Base-by-base conservation (phyloP, 2,113 vertebrate species). In the Equus przewalskii region DNA sequence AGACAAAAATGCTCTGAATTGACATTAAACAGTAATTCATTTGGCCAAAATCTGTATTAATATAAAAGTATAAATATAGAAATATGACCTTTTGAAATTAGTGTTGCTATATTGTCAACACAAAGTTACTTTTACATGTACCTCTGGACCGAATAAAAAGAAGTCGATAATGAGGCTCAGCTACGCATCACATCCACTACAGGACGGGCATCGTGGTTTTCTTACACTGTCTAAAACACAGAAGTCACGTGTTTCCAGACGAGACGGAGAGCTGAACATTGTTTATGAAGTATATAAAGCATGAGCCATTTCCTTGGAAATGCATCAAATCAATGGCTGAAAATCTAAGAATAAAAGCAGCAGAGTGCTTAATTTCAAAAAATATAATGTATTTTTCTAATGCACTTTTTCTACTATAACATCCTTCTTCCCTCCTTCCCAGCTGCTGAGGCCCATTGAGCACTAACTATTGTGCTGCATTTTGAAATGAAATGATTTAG, bases 321-420 rank as follows among this genome's bases (percentile, higher is more conserved):
- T 89, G 4, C 10, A 72, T 96, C 51, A 97, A 97, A 76, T 36
- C 18, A 30, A 64, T 1, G 2, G 0, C 28, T 78, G 89, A 94
- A 96, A n/a, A 49, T 54, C 4, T 76, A 51, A 79, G 18, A 72
- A 41, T 28, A 88, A 97, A 97, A 93, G 6, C 94, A 76, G 12
- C 28, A n/a, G 19, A 14, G 12, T 36, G 3, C 7, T n/a, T 60
- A 75, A 88, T 83, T 69, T 93, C 64, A 76, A 16, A 69, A 89
- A 78, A 72, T 54, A 60, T 10, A 58, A 28, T 51, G 19, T 41
- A 64, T 82, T 62, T 78, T 73, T 93, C 78, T 67, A 46, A 73
- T 62, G 41, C 0, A 1, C 11, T 86, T 44, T 28, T 97, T 14
- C 65, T 95, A 11, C 14, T 41, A 13, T 54, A 41, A 26, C 6